Evolutionary conservation across 2,888 invertebrate species (phyloP).

Genomic region (Drosophila algonquin): DNA sequence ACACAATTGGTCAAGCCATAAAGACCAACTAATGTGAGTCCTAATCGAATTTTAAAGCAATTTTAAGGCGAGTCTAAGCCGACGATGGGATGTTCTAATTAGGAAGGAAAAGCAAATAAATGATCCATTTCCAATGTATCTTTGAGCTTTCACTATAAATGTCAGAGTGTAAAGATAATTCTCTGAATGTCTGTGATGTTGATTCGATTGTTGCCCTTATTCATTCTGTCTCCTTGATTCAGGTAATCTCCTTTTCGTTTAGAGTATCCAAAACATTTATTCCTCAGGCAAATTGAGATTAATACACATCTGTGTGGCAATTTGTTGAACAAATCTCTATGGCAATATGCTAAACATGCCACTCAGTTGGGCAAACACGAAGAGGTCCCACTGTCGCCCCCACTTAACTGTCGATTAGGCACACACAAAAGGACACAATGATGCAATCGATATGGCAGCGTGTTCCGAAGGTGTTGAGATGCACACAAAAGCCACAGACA

Average conservation of each 20-base stretch:
- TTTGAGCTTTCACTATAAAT: too few relatives aligned
- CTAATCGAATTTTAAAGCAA: conserved; percentile 17
- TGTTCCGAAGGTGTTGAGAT: conserved; percentile 34
- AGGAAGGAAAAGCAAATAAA: too few relatives aligned
- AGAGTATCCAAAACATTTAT: conserved; percentile 1
- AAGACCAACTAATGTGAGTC: conserved; percentile 36
- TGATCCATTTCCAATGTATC: too few relatives aligned
- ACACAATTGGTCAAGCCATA: conserved; percentile 44
- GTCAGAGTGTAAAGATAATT: too few relatives aligned
- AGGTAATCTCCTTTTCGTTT: too few relatives aligned
- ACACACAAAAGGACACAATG: conserved; percentile 18
- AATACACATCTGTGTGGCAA: conserved; percentile 53
- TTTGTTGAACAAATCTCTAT: conserved; percentile 45
- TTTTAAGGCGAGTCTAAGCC: background rate
- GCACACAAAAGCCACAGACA: conserved; percentile 15
- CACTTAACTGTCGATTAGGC: conserved; percentile 32
- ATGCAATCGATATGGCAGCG: conserved; percentile 28
- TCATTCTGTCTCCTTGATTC: background rate
- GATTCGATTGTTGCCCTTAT: too few relatives aligned
- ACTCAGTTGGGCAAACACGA: conserved; percentile 61
- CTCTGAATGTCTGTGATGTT: too few relatives aligned
- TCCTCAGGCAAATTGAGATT: conserved; percentile 7
- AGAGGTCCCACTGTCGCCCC: conserved; percentile 14
- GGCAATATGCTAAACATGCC: conserved; percentile 63
- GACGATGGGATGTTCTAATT: background rate